Conservation (phyloP, 2,888 invertebrate species). For the Drosophila austrosaltans region DNA sequence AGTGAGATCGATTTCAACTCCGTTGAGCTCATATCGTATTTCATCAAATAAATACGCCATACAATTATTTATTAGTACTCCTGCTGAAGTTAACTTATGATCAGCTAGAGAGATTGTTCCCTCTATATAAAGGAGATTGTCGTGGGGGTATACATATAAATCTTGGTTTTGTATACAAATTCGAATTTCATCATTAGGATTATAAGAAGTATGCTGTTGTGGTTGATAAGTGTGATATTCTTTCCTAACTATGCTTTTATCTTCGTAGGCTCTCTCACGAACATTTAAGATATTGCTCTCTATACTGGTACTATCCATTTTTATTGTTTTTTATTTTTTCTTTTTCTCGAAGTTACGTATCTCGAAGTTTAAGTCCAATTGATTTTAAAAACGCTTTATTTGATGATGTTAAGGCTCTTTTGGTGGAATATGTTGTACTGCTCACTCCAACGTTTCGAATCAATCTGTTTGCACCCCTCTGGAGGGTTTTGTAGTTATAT, state of each 20-base stretch:
- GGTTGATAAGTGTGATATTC: conserved; percentile 7
- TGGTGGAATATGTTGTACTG: conserved; percentile 3
- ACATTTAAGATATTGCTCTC: conserved; percentile 2
- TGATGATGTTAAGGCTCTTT: background rate
- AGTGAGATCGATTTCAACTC: background rate
- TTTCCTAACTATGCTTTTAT: conserved; percentile 4
- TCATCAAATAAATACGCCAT: background rate
- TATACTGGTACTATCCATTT: background rate
- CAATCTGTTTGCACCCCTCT: background rate
- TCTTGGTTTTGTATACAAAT: conserved; percentile 9
- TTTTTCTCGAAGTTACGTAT: background rate
- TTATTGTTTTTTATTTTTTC: no score
- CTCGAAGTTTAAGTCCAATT: conserved; percentile 7
- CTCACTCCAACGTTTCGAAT: conserved; percentile 1
- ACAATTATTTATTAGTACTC: conserved; percentile 1
- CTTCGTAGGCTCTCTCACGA: background rate
- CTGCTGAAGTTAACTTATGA: background rate
- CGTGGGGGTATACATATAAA: conserved; percentile 2
- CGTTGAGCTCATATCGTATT: background rate
- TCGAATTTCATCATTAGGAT: background rate
- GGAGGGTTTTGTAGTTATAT: background rate
- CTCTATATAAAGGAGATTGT: background rate
- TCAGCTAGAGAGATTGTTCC: background rate
- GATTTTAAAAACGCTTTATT: background rate
- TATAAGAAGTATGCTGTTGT: background rate